Percentiles rank a stretch among this genome's conserved stretches.
Evolutionary conservation across 1,140 invertebrate genomes (phyloP).

Genomic region (Drosophila nigromelanica): DNA sequence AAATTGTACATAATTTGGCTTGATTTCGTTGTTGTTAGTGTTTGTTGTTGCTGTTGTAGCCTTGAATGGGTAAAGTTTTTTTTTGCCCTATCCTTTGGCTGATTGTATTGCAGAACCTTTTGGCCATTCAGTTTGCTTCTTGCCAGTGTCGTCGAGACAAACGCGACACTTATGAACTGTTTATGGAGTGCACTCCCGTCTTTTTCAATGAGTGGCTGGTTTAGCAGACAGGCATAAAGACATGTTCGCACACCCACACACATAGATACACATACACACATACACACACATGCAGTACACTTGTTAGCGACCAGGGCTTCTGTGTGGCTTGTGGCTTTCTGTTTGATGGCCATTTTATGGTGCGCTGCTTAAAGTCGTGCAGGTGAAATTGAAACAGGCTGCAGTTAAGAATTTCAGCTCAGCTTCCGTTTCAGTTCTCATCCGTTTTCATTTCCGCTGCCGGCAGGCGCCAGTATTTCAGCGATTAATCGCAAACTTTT

Average conservation of each 20-base stretch:
- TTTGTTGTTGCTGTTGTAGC: conserved; percentile 23
- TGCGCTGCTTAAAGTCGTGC: conserved; percentile 39
- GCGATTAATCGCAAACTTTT: conserved; percentile 71
- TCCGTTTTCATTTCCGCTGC: conserved; percentile 50
- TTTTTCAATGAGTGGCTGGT: conserved; percentile 12
- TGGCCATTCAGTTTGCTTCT: conserved; percentile 25
- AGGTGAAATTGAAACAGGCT: conserved; percentile 38
- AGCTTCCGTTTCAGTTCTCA: conserved; percentile 19
- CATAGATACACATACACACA: too few species aligned
- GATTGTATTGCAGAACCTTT: conserved; percentile 42
- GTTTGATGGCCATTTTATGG: conserved; percentile 9
- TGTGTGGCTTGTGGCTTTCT: background rate
- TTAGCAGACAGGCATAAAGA: conserved; percentile 10
- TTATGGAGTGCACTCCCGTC: conserved; percentile 53
- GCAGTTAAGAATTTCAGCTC: conserved; percentile 12
- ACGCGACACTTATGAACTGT: conserved; percentile 67
- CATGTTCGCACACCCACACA: conserved; percentile 13
- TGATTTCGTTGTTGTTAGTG: conserved; percentile 59
- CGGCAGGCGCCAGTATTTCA: conserved; percentile 61
- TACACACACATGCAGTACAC: conserved; percentile 5
- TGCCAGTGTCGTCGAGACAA: conserved; percentile 39
- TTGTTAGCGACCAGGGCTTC: conserved; percentile 11
- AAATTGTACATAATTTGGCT: conserved; percentile 79
- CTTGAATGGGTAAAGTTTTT: conserved; percentile 53
- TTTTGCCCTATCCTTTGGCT: conserved; percentile 33